Evolutionary conservation across 2,113 vertebrate genomes (phyloP).

Genomic region (Nestor notabilis): DNA sequence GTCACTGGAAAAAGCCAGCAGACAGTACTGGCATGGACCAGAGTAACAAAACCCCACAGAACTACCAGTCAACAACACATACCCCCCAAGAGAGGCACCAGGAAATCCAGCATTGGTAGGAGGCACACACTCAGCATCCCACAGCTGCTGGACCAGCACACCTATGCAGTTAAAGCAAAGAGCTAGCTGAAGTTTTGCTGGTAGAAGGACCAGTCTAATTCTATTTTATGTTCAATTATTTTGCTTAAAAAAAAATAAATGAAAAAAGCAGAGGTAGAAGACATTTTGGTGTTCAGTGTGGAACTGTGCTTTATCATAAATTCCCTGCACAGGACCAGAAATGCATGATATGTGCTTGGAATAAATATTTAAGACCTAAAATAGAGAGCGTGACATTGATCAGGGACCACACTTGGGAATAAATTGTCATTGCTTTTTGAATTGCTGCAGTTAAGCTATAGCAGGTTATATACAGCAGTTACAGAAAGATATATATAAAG

Average conservation of each 20-base stretch:
- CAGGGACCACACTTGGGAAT: slow-evolving; percentile 59
- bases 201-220: background rate
- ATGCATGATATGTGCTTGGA: slow-evolving; percentile 37
- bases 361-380: slow-evolving; percentile 69
- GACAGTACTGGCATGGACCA: background rate
- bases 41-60: background rate
- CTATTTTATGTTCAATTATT: background rate
- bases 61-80: background rate
- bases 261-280: background rate
- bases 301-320: background rate
- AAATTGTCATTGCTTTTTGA: slow-evolving; percentile 70
- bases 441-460: slow-evolving; percentile 71
- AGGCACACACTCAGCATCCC: background rate
- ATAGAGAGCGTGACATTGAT: slow-evolving; percentile 53
- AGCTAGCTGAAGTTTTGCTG: background rate
- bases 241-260: background rate
- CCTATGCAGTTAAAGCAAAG: background rate
- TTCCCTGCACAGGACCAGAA: slow-evolving; percentile 14
- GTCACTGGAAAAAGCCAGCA: background rate
- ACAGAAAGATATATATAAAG: slow-evolving; percentile 53
- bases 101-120: fast-evolving
- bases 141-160: background rate
- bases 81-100: background rate
- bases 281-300: background rate
- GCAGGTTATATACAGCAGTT: slow-evolving; percentile 48